These are phyloP conservation scores for Hyposoter dolosus DNA, from an alignment of 2,888 invertebrate genomes.

Conservation along the genomic window DNA sequence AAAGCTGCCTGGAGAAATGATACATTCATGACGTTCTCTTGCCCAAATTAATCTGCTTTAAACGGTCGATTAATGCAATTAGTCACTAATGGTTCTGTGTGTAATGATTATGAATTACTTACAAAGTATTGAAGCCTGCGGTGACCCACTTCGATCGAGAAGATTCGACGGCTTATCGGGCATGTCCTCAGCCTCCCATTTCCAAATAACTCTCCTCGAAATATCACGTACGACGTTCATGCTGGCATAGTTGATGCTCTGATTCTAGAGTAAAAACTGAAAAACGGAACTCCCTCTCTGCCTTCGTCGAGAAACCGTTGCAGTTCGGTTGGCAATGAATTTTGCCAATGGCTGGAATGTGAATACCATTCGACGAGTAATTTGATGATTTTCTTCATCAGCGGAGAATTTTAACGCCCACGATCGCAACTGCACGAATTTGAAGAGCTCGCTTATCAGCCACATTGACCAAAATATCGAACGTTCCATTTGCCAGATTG, in stretches of 20 bases:
- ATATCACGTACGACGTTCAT: conserved; percentile 87
- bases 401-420: conserved; percentile 84
- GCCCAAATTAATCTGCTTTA: background rate
- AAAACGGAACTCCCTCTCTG: conserved; percentile 89
- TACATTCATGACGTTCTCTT: background rate
- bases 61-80: background rate
- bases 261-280: conserved; percentile 92
- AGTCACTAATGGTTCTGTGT: background rate
- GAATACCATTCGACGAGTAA: conserved; percentile 18
- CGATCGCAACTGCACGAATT: conserved; percentile 77
- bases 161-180: conserved; percentile 88
- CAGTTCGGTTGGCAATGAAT: conserved; percentile 89
- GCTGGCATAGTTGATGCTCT: conserved; percentile 88
- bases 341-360: conserved; percentile 81
- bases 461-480: conserved; percentile 74
- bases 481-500: conserved; percentile 83
- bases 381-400: conserved; percentile 82
- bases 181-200: conserved; percentile 89
- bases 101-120: conserved; percentile 82
- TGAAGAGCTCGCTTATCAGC: accelerated
- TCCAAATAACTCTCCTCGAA: conserved; percentile 91
- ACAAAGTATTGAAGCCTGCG: conserved; percentile 93
- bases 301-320: conserved; percentile 89
- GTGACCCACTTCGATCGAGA: conserved; percentile 89
- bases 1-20: background rate